Percentiles rank a stretch among this genome's conserved stretches.
Conservation (phyloP, 2,113 vertebrate species). For the Caranx ignobilis region DNA sequence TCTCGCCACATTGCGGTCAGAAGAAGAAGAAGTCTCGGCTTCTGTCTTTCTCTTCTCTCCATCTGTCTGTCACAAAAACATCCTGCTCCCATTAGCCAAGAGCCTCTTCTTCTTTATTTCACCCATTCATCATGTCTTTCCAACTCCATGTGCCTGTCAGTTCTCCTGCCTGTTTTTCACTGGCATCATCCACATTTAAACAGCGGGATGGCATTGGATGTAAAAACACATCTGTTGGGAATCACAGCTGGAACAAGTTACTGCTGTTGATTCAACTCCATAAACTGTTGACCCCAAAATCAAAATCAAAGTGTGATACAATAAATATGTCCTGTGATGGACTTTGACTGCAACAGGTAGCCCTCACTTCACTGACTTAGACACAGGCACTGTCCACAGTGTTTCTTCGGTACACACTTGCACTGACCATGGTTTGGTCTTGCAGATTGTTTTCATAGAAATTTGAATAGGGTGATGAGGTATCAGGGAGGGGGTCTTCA, state of each 20-base stretch:
- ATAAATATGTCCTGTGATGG: background rate
- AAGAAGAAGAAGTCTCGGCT: background rate
- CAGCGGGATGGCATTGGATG: background rate
- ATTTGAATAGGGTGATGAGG: constrained; percentile 30
- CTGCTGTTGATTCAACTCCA: constrained; percentile 2
- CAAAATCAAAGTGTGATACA: background rate
- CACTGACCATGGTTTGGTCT: constrained; percentile 6
- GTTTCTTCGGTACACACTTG: too few species aligned
- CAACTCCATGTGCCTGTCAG: constrained; percentile 33
- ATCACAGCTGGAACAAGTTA: constrained; percentile 19
- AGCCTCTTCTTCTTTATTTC: constrained; percentile 29
- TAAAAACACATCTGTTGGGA: constrained; percentile 20
- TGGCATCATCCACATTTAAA: constrained; percentile 30
- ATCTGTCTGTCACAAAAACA: constrained; percentile 42
- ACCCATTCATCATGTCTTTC: constrained; percentile 41
- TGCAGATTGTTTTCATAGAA: constrained; percentile 37
- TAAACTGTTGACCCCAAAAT: background rate
- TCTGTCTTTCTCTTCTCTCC: constrained; percentile 19
- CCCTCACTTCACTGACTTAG: too few species aligned
- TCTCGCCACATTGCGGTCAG: constrained; percentile 20
- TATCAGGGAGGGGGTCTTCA: constrained; percentile 31
- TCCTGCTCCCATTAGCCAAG: constrained; percentile 41
- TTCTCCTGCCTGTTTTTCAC: constrained; percentile 26
- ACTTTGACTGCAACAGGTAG: background rate
- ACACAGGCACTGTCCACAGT: too few species aligned